phyloP scores from a whole-genome alignment of 2,797 vertebrate species.

The Clarias fuscus region DNA sequence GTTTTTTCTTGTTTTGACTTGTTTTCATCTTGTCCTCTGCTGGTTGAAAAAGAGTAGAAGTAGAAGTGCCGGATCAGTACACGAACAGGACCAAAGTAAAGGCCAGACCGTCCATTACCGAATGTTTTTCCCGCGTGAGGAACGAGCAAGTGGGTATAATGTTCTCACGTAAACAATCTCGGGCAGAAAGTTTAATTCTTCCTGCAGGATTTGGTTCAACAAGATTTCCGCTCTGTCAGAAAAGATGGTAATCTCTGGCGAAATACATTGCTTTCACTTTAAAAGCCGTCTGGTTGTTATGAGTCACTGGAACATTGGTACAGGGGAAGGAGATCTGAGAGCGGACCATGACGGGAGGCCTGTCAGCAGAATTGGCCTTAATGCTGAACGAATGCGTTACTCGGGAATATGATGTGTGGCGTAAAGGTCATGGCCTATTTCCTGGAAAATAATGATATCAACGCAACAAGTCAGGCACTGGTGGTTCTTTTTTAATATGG shows the following conservation, averaged over 20 bases:
- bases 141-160: not conserved
- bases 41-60: not conserved
- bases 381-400: not conserved
- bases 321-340: not conserved
- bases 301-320: not conserved
- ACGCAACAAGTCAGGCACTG: not conserved
- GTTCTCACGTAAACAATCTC: not conserved
- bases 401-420: not conserved
- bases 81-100: not conserved
- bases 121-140: not conserved
- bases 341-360: not conserved
- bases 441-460: constrained; percentile 9
- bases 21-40: not conserved
- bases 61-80: not conserved
- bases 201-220: not conserved
- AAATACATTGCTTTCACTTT: not conserved
- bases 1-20: not conserved
- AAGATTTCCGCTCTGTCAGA: not conserved
- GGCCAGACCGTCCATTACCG: not conserved
- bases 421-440: not conserved
- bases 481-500: not conserved
- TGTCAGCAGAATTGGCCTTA: not conserved
- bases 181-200: not conserved
- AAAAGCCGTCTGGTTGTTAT: not conserved
- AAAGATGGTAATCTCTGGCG: not conserved